These are phyloP conservation scores for Nymphalis polychloros DNA, from an alignment of 2,888 invertebrate genomes.

Conservation along the genomic window DNA sequence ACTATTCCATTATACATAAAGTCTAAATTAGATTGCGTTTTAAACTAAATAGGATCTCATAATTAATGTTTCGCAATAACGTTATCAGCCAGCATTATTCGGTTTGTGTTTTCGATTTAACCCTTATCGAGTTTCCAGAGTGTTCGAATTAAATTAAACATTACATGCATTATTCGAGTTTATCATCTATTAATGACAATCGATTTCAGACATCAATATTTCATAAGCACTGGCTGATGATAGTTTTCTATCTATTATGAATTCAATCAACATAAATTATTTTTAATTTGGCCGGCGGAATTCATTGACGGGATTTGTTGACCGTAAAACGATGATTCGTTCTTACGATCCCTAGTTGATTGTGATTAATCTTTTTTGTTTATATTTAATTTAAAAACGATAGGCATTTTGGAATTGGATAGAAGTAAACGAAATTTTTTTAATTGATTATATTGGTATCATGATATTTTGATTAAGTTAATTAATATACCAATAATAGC, in stretches of 20 bases:
- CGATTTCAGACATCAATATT: slow-evolving; percentile 44
- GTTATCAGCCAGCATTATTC: slow-evolving; percentile 73
- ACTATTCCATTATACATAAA: slow-evolving; percentile 35
- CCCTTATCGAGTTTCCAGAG: slow-evolving; percentile 54
- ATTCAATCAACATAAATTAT: slow-evolving; percentile 80
- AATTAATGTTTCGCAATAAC: slow-evolving; percentile 55
- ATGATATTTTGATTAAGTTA: slow-evolving; percentile 11
- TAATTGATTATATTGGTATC: slow-evolving; percentile 1
- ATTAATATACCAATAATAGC: not conserved
- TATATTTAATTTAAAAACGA: slow-evolving; percentile 56
- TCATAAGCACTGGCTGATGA: slow-evolving; percentile 55
- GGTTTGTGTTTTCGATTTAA: slow-evolving; percentile 68
- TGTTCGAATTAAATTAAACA: slow-evolving; percentile 69
- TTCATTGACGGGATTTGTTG: slow-evolving; percentile 55
- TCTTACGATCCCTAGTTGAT: slow-evolving; percentile 60
- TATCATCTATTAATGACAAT: slow-evolving; percentile 58
- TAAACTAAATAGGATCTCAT: slow-evolving; percentile 45
- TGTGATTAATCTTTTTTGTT: slow-evolving; percentile 61
- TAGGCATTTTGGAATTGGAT: slow-evolving; percentile 31
- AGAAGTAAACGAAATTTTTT: slow-evolving; percentile 15
- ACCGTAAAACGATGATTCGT: slow-evolving; percentile 57
- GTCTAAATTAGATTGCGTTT: slow-evolving; percentile 41
- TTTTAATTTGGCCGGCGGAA: slow-evolving; percentile 72
- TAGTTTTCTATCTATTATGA: slow-evolving; percentile 78
- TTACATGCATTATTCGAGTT: slow-evolving; percentile 67